A percentile compares a stretch with the other conserved stretches of the same genome.
phyloP scores from a whole-genome alignment of 2,888 invertebrate species.

The Aricia artaxerxes region DNA sequence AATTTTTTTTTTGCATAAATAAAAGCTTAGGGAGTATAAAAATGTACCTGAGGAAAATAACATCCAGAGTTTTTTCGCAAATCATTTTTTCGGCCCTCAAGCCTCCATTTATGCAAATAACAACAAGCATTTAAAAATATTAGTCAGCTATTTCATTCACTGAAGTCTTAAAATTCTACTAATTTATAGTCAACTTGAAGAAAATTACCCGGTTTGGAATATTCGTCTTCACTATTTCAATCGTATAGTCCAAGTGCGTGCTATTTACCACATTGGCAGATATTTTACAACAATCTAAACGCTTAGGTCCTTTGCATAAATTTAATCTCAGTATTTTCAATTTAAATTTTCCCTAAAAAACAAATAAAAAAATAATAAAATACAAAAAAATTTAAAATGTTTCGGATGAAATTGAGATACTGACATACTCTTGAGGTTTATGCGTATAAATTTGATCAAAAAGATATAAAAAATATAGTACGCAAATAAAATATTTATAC shows the following conservation, averaged over 20 bases:
- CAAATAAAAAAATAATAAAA: background rate
- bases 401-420: background rate
- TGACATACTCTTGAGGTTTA: conserved; percentile 5
- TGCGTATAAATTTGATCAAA: conserved; percentile 18
- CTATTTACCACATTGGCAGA: conserved; percentile 33
- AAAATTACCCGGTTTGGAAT: conserved; percentile 38
- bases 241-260: conserved; percentile 35
- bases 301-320: conserved; percentile 45
- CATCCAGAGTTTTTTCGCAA: too few relatives aligned
- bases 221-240: conserved; percentile 34
- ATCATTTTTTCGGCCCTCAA: too few relatives aligned
- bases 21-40: too few relatives aligned
- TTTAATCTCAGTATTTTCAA: conserved; percentile 37
- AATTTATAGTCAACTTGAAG: background rate
- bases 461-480: background rate
- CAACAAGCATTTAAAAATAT: too few relatives aligned
- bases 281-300: conserved; percentile 38
- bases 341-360: conserved; percentile 41
- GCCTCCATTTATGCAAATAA: too few relatives aligned
- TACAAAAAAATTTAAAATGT: background rate
- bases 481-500: conserved; percentile 23
- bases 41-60: too few relatives aligned
- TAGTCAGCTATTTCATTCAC: too few relatives aligned
- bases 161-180: too few relatives aligned
- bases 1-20: too few relatives aligned